A percentile compares a stretch with the other conserved stretches of the same genome.
Evolutionary conservation across 1,140 invertebrate species (phyloP).

Genomic region (Panagrolaimus sp.): DNA sequence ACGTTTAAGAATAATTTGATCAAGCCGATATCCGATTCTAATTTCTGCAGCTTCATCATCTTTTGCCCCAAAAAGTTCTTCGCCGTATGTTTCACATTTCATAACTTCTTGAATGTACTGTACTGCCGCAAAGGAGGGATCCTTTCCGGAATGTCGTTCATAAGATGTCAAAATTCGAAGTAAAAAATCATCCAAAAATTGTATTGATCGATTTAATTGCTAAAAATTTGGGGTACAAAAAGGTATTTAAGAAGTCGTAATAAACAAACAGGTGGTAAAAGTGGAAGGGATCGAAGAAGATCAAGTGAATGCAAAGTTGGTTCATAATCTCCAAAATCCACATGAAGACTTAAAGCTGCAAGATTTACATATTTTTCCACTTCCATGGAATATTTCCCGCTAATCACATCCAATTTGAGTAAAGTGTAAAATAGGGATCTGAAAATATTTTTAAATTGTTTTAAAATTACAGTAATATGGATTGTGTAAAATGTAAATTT

Average conservation of each 20-base stretch:
- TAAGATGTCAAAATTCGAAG: constrained; percentile 33
- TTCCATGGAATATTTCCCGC: constrained; percentile 30
- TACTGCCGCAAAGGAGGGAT: constrained; percentile 41
- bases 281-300: constrained; percentile 36
- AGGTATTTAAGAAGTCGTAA: too few species aligned
- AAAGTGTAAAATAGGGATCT: constrained; percentile 47
- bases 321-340: constrained; percentile 50
- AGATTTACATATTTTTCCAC: constrained; percentile 31
- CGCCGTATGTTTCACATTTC: constrained; percentile 48
- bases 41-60: constrained; percentile 50
- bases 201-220: constrained; percentile 32
- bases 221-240: neutral
- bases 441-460: neutral
- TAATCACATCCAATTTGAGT: constrained; percentile 47
- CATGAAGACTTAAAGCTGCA: constrained; percentile 49
- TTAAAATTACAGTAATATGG: too few species aligned
- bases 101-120: constrained; percentile 49
- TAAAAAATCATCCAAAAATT: constrained; percentile 37
- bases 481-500: too few species aligned
- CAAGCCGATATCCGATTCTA: constrained; percentile 38
- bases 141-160: constrained; percentile 42
- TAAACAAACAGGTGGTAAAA: constrained; percentile 42
- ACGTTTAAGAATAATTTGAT: constrained; percentile 41
- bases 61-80: constrained; percentile 43
- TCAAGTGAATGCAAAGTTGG: constrained; percentile 41